A percentile compares a stretch with the other conserved stretches of the same genome.
phyloP scores from a whole-genome alignment of 2,113 vertebrate genomes.

The cattle (Bos taurus) region ARS-UCD2.0 NC_037331.1:7927001-7927500 shows the following conservation, averaged over 20 bases:
- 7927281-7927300: not conserved
- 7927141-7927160: not conserved
- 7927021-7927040: too few species aligned
- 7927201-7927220: not conserved
- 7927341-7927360: not conserved
- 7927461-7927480: not conserved
- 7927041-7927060: too few species aligned
- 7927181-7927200: not conserved
- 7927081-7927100: too few species aligned
- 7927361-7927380: not conserved
- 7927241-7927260: not conserved
- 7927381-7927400: not conserved
- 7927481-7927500: not conserved
- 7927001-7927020: too few species aligned
- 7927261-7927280: not conserved
- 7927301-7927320: not conserved
- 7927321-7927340: not conserved
- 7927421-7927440: not conserved
- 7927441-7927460: not conserved
- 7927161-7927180: not conserved
- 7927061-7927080: too few species aligned
- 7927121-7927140: not conserved
- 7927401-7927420: not conserved
- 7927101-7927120: not conserved
- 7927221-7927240: not conserved